Conservation (phyloP, 2,888 invertebrate species). For the Epistrophella euchroma region DNA sequence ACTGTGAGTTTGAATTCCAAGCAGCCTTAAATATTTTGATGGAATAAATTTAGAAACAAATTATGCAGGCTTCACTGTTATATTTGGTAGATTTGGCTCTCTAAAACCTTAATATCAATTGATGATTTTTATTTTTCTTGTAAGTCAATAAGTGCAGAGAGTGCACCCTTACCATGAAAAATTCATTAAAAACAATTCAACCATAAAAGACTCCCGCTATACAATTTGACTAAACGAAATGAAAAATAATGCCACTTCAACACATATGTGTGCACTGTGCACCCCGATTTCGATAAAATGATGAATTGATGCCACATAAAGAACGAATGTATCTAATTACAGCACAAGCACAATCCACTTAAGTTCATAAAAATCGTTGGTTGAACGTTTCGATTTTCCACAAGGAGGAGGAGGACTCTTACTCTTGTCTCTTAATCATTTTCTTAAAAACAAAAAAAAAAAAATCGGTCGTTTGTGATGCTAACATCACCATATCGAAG, state of each 20-base stretch:
- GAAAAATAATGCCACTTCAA: constrained; percentile 51
- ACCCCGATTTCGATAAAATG: constrained; percentile 67
- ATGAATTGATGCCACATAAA: constrained; percentile 73
- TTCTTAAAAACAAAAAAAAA: constrained; percentile 36
- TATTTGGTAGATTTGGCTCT: too few species aligned
- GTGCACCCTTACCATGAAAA: constrained; percentile 26
- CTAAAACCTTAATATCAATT: not conserved
- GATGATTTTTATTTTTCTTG: not conserved
- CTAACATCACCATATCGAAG: constrained; percentile 44
- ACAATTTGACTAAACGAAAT: constrained; percentile 49
- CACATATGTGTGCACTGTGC: constrained; percentile 70
- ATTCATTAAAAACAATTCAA: not conserved
- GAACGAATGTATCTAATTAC: constrained; percentile 73
- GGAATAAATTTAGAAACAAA: too few species aligned
- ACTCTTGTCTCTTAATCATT: constrained; percentile 55
- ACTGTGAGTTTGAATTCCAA: too few species aligned
- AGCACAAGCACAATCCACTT: constrained; percentile 60
- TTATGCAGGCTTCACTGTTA: too few species aligned
- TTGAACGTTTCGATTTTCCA: constrained; percentile 40
- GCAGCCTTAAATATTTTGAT: too few species aligned
- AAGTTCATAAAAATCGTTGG: constrained; percentile 8
- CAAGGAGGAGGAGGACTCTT: constrained; percentile 7
- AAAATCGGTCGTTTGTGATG: constrained; percentile 42
- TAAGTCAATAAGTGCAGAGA: not conserved
- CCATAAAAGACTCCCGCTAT: constrained; percentile 17